phyloP scores from a whole-genome alignment of 2,888 invertebrate species.

The Campoletis raptor region DNA sequence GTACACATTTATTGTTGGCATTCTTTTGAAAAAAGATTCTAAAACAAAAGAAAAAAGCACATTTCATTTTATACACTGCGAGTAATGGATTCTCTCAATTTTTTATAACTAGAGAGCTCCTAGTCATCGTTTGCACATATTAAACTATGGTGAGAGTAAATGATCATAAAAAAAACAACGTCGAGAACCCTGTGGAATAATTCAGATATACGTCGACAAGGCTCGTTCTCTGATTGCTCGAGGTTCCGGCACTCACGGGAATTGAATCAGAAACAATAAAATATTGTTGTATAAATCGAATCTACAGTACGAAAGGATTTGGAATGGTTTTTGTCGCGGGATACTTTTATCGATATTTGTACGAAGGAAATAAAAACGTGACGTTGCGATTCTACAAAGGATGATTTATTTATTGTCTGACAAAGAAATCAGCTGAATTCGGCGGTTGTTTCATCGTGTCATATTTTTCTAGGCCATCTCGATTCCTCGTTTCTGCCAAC shows the following conservation, averaged over 20 bases:
- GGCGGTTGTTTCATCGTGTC: conserved; percentile 39
- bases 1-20: neutral
- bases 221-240: conserved; percentile 30
- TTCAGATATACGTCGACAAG: neutral
- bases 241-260: conserved; percentile 53
- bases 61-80: neutral
- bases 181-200: neutral
- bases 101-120: neutral
- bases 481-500: conserved; percentile 39
- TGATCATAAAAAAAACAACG: neutral
- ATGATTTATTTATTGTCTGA: conserved; percentile 45
- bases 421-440: conserved; percentile 30
- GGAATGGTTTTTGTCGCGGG: neutral
- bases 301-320: conserved; percentile 2
- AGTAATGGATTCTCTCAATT: neutral
- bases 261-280: conserved; percentile 60
- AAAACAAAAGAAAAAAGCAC: neutral
- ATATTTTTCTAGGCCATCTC: conserved; percentile 54
- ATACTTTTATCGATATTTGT: conserved; percentile 31
- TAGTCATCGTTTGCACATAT: neutral
- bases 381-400: conserved; percentile 4
- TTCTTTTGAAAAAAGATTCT: neutral
- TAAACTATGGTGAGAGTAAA: neutral
- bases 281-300: conserved; percentile 48
- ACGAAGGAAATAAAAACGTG: neutral